phyloP scores from a whole-genome alignment of 92 coral and sea anemone genomes.

The Zoanthus solanderi region DNA sequence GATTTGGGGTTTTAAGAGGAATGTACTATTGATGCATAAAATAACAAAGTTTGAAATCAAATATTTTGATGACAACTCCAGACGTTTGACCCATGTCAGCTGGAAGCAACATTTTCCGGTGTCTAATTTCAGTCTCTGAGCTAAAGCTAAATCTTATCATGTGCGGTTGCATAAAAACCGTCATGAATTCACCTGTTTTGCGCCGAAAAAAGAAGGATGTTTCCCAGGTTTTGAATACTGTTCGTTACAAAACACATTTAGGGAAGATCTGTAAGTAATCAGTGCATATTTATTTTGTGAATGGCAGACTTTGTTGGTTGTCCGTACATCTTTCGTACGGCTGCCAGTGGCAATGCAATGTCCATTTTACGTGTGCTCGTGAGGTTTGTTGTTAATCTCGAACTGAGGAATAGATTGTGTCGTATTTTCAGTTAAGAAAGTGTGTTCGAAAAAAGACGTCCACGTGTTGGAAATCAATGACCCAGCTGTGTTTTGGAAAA shows the following conservation, averaged over 20 bases:
- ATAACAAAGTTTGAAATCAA: neutral
- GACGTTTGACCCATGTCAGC: neutral
- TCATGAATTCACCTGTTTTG: conserved; percentile 15
- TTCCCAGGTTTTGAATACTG: conserved; percentile 17
- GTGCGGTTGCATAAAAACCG: conserved; percentile 28
- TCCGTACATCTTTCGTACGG: too few relatives aligned
- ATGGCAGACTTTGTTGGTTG: neutral
- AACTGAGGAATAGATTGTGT: too few relatives aligned
- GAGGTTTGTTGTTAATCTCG: too few relatives aligned
- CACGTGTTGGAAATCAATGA: neutral
- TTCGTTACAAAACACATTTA: conserved; percentile 33
- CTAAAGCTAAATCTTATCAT: neutral
- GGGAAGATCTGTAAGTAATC: conserved; percentile 46
- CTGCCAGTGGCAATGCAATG: too few relatives aligned
- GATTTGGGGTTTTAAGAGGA: too few relatives aligned
- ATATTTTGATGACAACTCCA: neutral
- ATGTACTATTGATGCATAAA: too few relatives aligned
- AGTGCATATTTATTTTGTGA: neutral
- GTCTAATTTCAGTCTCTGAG: conserved; percentile 2
- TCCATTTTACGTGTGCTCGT: too few relatives aligned
- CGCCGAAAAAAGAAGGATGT: conserved; percentile 2
- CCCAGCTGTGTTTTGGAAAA: neutral
- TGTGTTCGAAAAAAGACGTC: too few relatives aligned
- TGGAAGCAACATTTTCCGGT: neutral
- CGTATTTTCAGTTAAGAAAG: too few relatives aligned